Percentiles rank a stretch among this genome's conserved stretches.
Evolutionary conservation across 2,888 invertebrate species (phyloP).

Genomic region (Noctua janthe): DNA sequence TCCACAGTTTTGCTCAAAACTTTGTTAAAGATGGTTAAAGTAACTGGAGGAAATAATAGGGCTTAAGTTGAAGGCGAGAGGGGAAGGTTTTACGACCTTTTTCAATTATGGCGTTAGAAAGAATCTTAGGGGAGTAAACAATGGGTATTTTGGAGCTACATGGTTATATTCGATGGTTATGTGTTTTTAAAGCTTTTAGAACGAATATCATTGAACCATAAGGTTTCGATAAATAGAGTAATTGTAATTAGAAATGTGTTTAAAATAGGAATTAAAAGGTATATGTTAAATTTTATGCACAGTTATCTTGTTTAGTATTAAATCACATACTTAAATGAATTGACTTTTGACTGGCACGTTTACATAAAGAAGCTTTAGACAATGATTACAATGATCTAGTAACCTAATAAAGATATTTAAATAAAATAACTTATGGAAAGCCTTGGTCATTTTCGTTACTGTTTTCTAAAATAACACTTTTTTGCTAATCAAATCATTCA

Average conservation of each 20-base stretch:
- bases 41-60: slow-evolving; percentile 61
- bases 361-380: too few species aligned
- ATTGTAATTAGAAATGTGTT: not conserved
- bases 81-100: slow-evolving; percentile 35
- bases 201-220: not conserved
- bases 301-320: not conserved
- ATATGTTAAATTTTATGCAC: not conserved
- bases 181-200: not conserved
- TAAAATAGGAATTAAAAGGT: not conserved
- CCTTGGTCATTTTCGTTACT: not conserved
- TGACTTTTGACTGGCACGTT: not conserved
- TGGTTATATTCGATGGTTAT: slow-evolving; percentile 5
- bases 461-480: not conserved
- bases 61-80: slow-evolving; percentile 63
- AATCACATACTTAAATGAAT: not conserved
- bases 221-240: too few species aligned
- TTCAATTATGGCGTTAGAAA: slow-evolving; percentile 55
- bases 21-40: slow-evolving; percentile 72
- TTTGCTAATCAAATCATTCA: not conserved
- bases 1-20: slow-evolving; percentile 66
- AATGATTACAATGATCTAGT: too few species aligned
- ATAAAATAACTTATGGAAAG: not conserved
- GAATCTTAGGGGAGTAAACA: slow-evolving; percentile 38
- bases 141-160: slow-evolving; percentile 24
- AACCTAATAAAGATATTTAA: too few species aligned